Evolutionary conservation across 2,888 invertebrate genomes (phyloP).

Genomic region (Limnephilus marmoratus): DNA sequence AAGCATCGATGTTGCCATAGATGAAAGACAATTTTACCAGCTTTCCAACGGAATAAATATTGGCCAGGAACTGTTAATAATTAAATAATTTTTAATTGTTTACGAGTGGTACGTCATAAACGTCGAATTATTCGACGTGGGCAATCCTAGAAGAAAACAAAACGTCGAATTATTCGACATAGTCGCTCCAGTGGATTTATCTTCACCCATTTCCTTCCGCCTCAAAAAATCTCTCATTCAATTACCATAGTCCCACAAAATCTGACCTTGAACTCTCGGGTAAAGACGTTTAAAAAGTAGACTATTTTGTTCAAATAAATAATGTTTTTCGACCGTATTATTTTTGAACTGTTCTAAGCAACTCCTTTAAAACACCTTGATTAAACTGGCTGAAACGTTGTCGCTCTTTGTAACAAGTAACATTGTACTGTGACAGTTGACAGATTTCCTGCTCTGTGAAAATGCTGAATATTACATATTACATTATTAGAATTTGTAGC

Average conservation of each 20-base stretch:
- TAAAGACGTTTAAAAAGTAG: neutral
- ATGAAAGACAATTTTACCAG: too few species aligned
- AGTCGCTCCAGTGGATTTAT: too few species aligned
- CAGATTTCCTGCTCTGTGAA: neutral
- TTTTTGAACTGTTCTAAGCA: neutral
- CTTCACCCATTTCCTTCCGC: too few species aligned
- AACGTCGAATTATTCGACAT: too few species aligned
- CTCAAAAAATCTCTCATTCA: neutral
- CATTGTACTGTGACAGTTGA: neutral
- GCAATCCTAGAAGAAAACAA: too few species aligned
- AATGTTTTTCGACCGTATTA: neutral
- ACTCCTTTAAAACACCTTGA: neutral
- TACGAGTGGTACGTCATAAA: too few species aligned
- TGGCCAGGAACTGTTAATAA: too few species aligned
- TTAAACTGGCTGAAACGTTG: neutral
- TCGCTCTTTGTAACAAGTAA: neutral
- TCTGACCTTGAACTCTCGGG: neutral
- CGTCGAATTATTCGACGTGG: too few species aligned
- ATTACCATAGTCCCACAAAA: neutral
- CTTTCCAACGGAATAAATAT: too few species aligned
- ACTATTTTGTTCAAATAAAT: neutral
- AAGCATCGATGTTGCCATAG: too few species aligned
- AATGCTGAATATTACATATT: neutral
- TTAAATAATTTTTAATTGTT: too few species aligned
- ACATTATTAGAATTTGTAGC: neutral